Conservation (phyloP, 2,113 vertebrate genomes). For the Nanorana parkeri region DNA sequence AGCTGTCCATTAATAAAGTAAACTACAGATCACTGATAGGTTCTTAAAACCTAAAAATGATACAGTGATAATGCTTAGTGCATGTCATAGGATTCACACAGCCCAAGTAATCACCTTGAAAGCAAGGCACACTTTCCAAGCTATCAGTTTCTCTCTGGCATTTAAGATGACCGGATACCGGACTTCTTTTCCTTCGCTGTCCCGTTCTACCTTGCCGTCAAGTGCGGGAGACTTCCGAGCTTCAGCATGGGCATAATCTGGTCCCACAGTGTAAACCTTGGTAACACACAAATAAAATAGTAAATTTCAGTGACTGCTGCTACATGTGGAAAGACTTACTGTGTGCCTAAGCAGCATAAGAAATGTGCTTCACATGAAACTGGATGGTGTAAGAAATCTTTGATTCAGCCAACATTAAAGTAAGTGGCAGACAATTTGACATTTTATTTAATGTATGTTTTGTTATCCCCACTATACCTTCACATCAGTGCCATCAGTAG, state of each 20-base stretch:
- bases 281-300: conserved; percentile 19
- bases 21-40: too few species aligned
- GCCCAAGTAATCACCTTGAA: conserved; percentile 85
- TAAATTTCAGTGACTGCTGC: neutral
- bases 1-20: too few species aligned
- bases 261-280: conserved; percentile 90
- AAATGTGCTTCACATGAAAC: too few species aligned
- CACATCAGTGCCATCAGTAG: conserved; percentile 90
- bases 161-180: conserved; percentile 90
- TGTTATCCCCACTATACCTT: conserved; percentile 74
- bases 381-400: too few species aligned
- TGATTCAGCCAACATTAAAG: too few species aligned
- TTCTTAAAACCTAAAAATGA: too few species aligned
- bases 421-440: too few species aligned
- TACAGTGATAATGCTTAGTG: too few species aligned
- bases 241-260: conserved; percentile 90
- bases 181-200: conserved; percentile 91
- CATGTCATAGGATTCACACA: neutral
- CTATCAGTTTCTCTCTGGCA: conserved; percentile 88
- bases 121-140: conserved; percentile 91
- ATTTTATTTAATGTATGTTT: too few species aligned
- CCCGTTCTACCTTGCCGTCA: conserved; percentile 88
- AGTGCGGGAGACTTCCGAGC: conserved; percentile 89
- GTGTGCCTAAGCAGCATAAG: neutral
- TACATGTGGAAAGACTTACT: too few species aligned